Conservation (phyloP, 2,888 invertebrate species). For the Nipponacmea schrenckii region DNA sequence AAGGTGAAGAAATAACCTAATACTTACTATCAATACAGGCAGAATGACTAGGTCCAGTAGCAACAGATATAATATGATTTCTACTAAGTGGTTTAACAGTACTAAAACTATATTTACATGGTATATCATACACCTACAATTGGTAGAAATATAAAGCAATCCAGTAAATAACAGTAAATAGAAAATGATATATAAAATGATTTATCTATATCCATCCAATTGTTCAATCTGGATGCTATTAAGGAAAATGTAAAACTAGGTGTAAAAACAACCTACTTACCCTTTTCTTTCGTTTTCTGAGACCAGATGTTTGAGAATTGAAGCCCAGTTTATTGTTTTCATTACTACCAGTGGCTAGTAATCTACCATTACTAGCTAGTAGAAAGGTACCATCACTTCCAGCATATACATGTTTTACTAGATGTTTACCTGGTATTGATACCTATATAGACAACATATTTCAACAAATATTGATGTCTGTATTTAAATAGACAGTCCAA, state of each 20-base stretch:
- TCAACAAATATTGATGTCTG: not conserved
- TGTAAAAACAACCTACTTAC: conserved; percentile 25
- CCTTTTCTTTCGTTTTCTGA: conserved; percentile 54
- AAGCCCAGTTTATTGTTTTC: conserved; percentile 67
- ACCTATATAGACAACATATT: conserved; percentile 36
- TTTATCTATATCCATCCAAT: no score
- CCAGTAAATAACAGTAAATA: not conserved
- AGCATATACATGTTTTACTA: conserved; percentile 57
- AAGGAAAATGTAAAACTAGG: no score
- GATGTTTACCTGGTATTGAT: conserved; percentile 53
- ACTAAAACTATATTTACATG: conserved; percentile 58
- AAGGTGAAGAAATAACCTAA: no score
- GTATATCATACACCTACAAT: conserved; percentile 63
- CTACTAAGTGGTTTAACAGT: conserved; percentile 62
- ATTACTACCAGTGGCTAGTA: conserved; percentile 66
- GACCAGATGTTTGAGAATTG: conserved; percentile 61
- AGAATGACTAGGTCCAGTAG: conserved; percentile 63
- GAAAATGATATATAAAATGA: no score
- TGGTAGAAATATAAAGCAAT: not conserved
- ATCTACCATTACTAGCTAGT: conserved; percentile 58
- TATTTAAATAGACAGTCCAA: no score
- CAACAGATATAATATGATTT: conserved; percentile 52
- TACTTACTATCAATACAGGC: conserved; percentile 63
- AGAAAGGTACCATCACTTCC: conserved; percentile 63
- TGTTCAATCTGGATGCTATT: no score